Percentiles rank a stretch among this genome's conserved stretches.
Evolutionary conservation across 2,797 vertebrate species (phyloP).

Genomic region (Crocodylus rhombifer): DNA sequence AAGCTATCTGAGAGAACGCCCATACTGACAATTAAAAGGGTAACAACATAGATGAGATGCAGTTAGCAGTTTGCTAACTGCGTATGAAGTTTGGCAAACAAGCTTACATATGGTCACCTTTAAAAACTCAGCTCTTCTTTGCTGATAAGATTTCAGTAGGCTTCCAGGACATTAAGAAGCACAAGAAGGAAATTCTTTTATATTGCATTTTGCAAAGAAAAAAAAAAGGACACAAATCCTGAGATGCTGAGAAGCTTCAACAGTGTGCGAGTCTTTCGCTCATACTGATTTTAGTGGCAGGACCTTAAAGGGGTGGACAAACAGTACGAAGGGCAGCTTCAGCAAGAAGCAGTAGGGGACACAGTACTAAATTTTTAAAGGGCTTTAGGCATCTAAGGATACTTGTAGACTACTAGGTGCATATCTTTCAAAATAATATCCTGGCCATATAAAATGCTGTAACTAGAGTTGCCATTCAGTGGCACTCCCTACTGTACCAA

Average conservation of each 20-base stretch:
- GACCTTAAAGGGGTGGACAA: background rate
- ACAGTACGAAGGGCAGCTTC: too few relatives aligned
- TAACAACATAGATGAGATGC: background rate
- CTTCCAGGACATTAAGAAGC: background rate
- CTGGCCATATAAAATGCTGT: background rate
- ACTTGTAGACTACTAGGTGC: background rate
- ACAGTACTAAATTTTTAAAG: background rate
- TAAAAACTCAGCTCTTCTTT: background rate
- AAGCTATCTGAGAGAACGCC: conserved; percentile 42
- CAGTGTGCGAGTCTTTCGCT: conserved; percentile 6
- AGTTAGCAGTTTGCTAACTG: background rate
- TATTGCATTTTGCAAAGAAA: background rate
- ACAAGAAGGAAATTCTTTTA: background rate
- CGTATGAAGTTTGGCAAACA: background rate
- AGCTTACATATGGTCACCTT: background rate
- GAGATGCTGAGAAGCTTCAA: background rate
- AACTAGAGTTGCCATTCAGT: background rate
- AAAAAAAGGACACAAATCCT: background rate
- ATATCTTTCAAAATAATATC: background rate
- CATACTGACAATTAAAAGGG: background rate
- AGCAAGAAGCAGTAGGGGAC: conserved; percentile 19
- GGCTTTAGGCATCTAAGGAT: background rate
- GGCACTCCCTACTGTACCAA: background rate
- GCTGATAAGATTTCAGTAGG: background rate
- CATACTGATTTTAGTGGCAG: background rate